Conservation (phyloP, 2,888 invertebrate species). For the Orchesellides sinensis region DNA sequence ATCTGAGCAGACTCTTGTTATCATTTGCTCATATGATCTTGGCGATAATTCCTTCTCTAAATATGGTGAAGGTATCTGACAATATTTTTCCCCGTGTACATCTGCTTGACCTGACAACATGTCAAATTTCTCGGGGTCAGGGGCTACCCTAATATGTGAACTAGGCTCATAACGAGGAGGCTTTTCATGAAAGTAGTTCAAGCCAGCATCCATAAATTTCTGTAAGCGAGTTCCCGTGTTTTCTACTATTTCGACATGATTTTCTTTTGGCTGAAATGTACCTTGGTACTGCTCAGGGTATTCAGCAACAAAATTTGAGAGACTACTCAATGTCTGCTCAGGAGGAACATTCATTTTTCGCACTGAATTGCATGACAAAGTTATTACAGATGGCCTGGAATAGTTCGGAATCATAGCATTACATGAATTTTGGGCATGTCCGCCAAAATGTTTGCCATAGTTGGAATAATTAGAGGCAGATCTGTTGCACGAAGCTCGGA, state of each 20-base stretch:
- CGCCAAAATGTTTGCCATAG: no score
- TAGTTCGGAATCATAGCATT: background rate
- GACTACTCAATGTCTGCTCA: slow-evolving; percentile 18
- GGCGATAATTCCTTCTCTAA: background rate
- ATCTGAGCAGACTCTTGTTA: background rate
- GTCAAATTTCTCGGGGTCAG: slow-evolving; percentile 13
- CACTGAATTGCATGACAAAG: background rate
- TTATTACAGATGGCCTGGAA: slow-evolving; percentile 12
- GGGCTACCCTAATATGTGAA: background rate
- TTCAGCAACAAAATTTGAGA: background rate
- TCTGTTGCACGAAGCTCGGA: background rate
- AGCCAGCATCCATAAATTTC: background rate
- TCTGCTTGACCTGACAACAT: background rate
- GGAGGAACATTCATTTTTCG: slow-evolving; percentile 28
- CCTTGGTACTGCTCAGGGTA: background rate
- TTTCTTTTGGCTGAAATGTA: background rate
- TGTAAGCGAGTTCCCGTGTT: background rate
- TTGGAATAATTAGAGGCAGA: background rate
- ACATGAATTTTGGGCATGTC: background rate
- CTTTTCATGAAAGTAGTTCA: background rate
- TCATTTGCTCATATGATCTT: background rate
- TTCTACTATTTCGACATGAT: slow-evolving; percentile 2
- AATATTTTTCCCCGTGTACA: background rate
- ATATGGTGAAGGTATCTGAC: background rate
- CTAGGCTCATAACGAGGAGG: background rate